Evolutionary conservation across 2,797 vertebrate genomes (phyloP).

Genomic region (Sebastes aleutianus): DNA sequence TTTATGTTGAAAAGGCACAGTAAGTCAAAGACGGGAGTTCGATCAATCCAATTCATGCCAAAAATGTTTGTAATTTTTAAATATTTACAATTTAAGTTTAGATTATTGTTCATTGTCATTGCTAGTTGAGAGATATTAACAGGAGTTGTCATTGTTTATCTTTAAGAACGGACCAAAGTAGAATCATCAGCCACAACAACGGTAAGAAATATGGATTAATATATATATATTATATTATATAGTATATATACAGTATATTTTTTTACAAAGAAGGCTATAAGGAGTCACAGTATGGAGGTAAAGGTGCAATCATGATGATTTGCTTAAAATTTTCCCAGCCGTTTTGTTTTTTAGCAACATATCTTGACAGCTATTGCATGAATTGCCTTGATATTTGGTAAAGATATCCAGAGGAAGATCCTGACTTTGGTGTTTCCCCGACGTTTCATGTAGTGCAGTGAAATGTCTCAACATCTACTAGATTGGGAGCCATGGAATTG

Average conservation of each 20-base stretch:
- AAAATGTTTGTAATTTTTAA: neutral
- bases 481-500: too few relatives aligned
- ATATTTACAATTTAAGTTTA: neutral
- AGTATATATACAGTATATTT: neutral
- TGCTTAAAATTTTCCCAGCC: neutral
- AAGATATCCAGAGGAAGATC: too few relatives aligned
- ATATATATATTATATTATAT: neutral
- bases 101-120: neutral
- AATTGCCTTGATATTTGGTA: too few relatives aligned
- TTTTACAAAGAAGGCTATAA: neutral
- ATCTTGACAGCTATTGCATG: neutral
- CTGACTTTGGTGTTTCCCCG: too few relatives aligned
- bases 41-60: neutral
- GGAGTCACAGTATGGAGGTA: neutral
- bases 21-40: neutral
- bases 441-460: too few relatives aligned
- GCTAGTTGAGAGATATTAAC: neutral
- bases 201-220: neutral
- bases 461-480: rapidly evolving
- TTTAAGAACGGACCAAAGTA: neutral
- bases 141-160: neutral
- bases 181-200: neutral
- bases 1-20: neutral
- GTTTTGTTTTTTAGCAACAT: neutral
- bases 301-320: neutral